Conservation (phyloP, 35 echinoderm and acorn worm species). For the Heliocidaris tuberculata region DNA sequence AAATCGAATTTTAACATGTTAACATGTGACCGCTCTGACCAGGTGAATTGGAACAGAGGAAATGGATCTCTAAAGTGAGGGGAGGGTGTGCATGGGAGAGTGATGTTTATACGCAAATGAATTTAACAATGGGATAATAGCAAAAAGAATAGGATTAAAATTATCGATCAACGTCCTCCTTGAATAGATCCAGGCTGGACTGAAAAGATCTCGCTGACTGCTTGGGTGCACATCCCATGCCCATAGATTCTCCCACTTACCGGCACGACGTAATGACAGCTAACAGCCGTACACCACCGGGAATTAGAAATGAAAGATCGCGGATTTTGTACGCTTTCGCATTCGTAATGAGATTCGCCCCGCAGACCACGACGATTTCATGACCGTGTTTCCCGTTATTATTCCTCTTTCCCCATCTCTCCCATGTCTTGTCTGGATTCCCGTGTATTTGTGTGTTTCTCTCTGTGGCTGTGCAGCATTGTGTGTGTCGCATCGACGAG, state of each 20-base stretch:
- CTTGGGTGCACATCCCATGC: not conserved
- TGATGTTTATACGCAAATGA: not conserved
- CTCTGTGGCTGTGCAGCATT: not conserved
- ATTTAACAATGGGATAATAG: not conserved
- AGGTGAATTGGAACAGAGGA: not conserved
- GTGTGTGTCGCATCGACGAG: not conserved
- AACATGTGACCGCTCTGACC: not conserved
- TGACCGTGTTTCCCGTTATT: not conserved
- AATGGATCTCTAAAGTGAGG: not conserved
- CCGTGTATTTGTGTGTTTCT: not conserved
- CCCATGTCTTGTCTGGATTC: not conserved
- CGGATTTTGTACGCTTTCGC: not conserved
- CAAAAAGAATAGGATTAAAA: not conserved
- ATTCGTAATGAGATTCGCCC: not conserved
- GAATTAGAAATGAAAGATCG: not conserved
- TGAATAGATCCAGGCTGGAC: not conserved
- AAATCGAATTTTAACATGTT: constrained; percentile 14
- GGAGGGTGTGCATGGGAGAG: not conserved
- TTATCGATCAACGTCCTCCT: not conserved
- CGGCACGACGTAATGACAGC: not conserved
- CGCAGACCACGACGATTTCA: not conserved
- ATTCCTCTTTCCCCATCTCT: not conserved
- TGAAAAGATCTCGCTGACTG: not conserved
- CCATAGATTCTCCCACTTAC: not conserved
- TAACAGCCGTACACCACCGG: not conserved